These are phyloP conservation scores for Drosophila fuyamai DNA, from an alignment of 1,140 invertebrate genomes.

Conservation along the genomic window DNA sequence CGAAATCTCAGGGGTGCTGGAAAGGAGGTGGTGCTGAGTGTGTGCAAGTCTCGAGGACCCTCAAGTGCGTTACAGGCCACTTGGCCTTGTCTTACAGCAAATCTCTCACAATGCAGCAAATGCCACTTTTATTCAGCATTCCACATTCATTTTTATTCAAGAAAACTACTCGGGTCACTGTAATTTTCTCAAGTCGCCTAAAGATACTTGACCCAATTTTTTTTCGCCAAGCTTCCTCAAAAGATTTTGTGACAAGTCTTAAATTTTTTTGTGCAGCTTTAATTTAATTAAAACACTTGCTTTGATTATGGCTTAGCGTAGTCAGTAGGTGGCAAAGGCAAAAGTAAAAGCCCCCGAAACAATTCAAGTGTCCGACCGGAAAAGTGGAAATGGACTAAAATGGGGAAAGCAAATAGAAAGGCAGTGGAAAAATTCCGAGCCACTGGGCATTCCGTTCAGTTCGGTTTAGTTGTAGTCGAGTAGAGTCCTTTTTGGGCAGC, in stretches of 20 bases:
- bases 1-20: neutral
- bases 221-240: constrained; percentile 22
- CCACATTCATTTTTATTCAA: constrained; percentile 44
- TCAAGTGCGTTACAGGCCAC: constrained; percentile 53
- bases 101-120: constrained; percentile 27
- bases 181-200: constrained; percentile 59
- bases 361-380: constrained; percentile 30
- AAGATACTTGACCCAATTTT: constrained; percentile 69
- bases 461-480: constrained; percentile 23
- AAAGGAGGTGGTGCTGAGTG: constrained; percentile 4
- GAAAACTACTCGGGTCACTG: constrained; percentile 50
- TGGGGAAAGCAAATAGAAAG: constrained; percentile 14
- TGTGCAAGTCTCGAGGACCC: constrained; percentile 43
- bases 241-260: constrained; percentile 17
- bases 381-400: constrained; percentile 17
- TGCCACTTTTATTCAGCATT: constrained; percentile 25
- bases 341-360: constrained; percentile 4
- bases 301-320: constrained; percentile 13
- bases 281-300: constrained; percentile 70
- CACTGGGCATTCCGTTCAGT: constrained; percentile 24
- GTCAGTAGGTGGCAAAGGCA: constrained; percentile 1
- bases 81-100: constrained; percentile 47
- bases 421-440: constrained; percentile 31
- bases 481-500: constrained; percentile 29
- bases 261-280: constrained; percentile 35